Percentiles rank a stretch among this genome's conserved stretches.
These are phyloP conservation scores for Murina feae DNA, from an alignment of 2,113 vertebrate genomes.

Conservation along the genomic window DNA sequence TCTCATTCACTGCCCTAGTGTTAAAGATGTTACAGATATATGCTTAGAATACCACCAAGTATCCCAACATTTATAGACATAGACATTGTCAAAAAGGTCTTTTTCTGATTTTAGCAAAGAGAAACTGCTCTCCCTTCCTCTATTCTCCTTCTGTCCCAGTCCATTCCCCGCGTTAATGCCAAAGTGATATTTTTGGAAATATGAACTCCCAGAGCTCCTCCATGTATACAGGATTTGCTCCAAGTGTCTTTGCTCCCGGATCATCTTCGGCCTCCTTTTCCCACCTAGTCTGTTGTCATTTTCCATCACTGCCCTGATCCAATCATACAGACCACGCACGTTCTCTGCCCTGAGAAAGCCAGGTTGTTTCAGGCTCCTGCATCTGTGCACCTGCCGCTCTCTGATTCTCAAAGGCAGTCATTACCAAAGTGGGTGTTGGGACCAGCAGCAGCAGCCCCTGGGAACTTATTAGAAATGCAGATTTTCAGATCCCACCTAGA, in stretches of 20 bases:
- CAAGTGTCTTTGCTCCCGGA: background rate
- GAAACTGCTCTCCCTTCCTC: background rate
- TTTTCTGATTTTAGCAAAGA: background rate
- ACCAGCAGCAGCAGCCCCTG: background rate
- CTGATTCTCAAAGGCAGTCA: background rate
- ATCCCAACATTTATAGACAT: background rate
- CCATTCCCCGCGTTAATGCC: background rate
- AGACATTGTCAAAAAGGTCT: background rate
- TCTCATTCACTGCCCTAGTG: background rate
- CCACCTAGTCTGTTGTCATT: background rate
- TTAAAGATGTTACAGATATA: background rate
- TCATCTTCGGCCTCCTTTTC: background rate
- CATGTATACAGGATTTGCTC: fast-evolving
- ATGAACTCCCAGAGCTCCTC: background rate
- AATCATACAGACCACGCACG: background rate
- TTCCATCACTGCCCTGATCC: background rate
- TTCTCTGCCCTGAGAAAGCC: background rate
- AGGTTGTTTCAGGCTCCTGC: background rate
- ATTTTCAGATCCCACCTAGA: background rate
- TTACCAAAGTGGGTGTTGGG: background rate
- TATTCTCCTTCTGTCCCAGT: background rate
- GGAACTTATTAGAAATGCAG: background rate
- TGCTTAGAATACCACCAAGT: background rate
- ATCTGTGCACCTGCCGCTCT: background rate
- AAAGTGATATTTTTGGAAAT: background rate